Base-by-base conservation (phyloP, 2,888 invertebrate species). In the Volucella inflata region DNA sequence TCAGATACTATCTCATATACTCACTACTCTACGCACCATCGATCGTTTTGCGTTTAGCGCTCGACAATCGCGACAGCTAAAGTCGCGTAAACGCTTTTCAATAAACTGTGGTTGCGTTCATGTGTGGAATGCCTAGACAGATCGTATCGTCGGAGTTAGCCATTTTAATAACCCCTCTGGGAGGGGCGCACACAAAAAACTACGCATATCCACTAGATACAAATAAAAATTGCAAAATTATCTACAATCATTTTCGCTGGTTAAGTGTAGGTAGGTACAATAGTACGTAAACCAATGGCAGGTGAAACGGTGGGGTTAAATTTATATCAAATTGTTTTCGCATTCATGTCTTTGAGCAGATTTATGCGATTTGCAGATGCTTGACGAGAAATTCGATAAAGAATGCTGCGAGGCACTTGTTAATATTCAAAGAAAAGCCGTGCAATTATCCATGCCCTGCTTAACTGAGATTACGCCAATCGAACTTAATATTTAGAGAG, bases 151-250 rank as follows among this genome's bases (percentile, higher is more conserved):
- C 44, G 55, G 67, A 74, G 78, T 78, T 46, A 78, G 72, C 83
- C 83, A 79, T 79, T 83, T 79, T 83, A 74, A 83, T 83, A 72
- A 79, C 79, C 79, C 83, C 83, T 68, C 74, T 83, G 79, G 74
- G 83, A 83, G 83, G 83, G 83, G 79, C 62, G 17, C 46, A 64
- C 62, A 75, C 36, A 44, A 36, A 62, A 64, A 2, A 30, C 11
- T 42, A 51, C 46, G 16, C 55, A 2, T 48, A 74, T 60, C 60
- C 30, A 53, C 16, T n/a, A 46, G 46, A 60, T 53, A 68, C 48
- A 60, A 70, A 70, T 12, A 57, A 57, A 30, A 70, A 48, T 16
- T 16, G 50, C 67, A 44, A 60, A 75, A 60, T 72, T 42, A 67
- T 82, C 59, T 42, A 72, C 81, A 82, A 44, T 82, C 50, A 48